Evolutionary conservation across 2,797 vertebrate species (phyloP).

Genomic region (Anabacerthia variegaticeps): DNA sequence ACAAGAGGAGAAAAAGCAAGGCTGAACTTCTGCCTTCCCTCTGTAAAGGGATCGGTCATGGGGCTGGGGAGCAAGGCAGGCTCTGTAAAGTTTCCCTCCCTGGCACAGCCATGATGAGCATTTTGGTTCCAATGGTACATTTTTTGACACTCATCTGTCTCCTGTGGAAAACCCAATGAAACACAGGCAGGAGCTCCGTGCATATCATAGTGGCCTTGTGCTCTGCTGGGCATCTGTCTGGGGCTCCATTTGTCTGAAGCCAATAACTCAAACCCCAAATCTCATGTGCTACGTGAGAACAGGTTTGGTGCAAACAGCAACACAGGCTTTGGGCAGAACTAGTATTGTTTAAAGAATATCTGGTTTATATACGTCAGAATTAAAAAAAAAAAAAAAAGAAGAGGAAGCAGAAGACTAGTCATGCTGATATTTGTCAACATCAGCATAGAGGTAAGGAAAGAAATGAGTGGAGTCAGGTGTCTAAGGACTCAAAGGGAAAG

Average conservation of each 20-base stretch:
- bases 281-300: fast-evolving
- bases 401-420: not conserved
- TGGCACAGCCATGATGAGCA: fast-evolving
- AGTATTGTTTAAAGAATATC: not conserved
- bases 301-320: fast-evolving
- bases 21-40: not conserved
- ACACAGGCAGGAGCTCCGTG: not conserved
- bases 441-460: not conserved
- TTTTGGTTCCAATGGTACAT: fast-evolving
- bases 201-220: fast-evolving
- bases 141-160: not conserved
- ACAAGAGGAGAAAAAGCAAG: not conserved
- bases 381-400: not conserved
- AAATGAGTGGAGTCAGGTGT: not conserved
- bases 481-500: not conserved
- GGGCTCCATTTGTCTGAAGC: not conserved
- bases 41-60: not conserved
- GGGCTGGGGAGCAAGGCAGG: not conserved
- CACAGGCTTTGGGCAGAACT: not conserved
- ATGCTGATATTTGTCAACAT: not conserved
- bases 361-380: not conserved
- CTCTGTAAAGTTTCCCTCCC: not conserved
- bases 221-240: not conserved
- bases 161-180: not conserved
- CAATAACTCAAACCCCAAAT: not conserved